Evolutionary conservation across 1,140 invertebrate genomes (phyloP).

Genomic region (Eupeodes corollae): DNA sequence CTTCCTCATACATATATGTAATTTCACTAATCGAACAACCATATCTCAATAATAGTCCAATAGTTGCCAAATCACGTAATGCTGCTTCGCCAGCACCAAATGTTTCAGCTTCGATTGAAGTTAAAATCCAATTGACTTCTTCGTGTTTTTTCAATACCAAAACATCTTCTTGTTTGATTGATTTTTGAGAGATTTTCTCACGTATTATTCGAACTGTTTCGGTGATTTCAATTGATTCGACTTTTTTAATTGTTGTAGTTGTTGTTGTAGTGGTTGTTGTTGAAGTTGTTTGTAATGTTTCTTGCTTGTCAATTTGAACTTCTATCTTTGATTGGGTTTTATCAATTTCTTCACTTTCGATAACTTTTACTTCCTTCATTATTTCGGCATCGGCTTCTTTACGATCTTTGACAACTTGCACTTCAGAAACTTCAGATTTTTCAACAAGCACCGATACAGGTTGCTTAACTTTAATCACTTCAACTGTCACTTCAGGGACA

Average conservation of each 20-base stretch:
- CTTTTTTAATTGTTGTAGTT: constrained; percentile 10
- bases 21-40: constrained; percentile 67
- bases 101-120: constrained; percentile 59
- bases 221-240: constrained; percentile 17
- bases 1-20: constrained; percentile 60
- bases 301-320: constrained; percentile 16
- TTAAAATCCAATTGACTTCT: constrained; percentile 62
- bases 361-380: constrained; percentile 26
- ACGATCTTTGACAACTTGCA: constrained; percentile 30
- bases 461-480: constrained; percentile 21
- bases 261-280: constrained; percentile 12
- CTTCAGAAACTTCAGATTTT: constrained; percentile 39
- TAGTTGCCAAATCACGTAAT: constrained; percentile 65
- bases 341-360: constrained; percentile 28
- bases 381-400: constrained; percentile 23
- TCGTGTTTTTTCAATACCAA: constrained; percentile 32
- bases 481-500: constrained; percentile 25
- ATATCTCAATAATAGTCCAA: constrained; percentile 60
- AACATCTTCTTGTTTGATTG: constrained; percentile 26
- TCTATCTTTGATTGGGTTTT: constrained; percentile 19
- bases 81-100: constrained; percentile 69
- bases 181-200: constrained; percentile 31
- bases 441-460: constrained; percentile 37
- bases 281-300: constrained; percentile 8
- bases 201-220: constrained; percentile 28